phyloP scores from a whole-genome alignment of 2,113 vertebrate species.

The Platichthys flesus region DNA sequence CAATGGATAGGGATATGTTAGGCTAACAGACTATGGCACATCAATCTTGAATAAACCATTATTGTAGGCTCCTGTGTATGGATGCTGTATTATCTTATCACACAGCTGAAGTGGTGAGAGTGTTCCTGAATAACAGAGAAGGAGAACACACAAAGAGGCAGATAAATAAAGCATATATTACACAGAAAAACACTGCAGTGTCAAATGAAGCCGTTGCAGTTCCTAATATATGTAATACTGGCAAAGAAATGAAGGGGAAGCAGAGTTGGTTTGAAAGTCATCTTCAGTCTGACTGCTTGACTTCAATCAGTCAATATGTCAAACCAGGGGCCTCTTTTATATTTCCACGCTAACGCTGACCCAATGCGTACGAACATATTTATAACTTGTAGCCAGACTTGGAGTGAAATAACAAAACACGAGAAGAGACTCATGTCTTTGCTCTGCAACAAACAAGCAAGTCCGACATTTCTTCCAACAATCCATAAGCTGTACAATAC shows the following conservation, averaged over 20 bases:
- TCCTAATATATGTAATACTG: neutral
- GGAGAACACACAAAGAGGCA: neutral
- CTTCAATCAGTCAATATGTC: conserved; percentile 20
- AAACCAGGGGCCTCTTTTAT: neutral
- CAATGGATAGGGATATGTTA: conserved; percentile 14
- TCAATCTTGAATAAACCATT: conserved; percentile 5
- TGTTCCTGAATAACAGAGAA: conserved; percentile 7
- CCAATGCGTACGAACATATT: neutral
- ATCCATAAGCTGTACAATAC: neutral
- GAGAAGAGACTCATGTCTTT: conserved; percentile 1
- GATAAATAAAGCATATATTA: neutral
- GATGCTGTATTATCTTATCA: conserved; percentile 3
- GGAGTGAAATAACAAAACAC: conserved; percentile 13
- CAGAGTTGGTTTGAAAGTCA: conserved; percentile 20
- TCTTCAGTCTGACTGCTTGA: conserved; percentile 27
- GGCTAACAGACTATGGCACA: neutral
- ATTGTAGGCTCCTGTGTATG: neutral
- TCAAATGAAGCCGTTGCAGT: conserved; percentile 1
- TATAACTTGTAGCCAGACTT: conserved; percentile 23
- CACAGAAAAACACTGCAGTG: neutral
- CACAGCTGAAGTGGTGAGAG: neutral
- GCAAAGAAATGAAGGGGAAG: conserved; percentile 2
- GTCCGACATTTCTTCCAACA: conserved; percentile 29
- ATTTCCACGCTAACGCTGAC: too few relatives aligned
- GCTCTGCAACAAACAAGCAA: conserved; percentile 19